Conservation (phyloP, 2,113 vertebrate species). For the Anarrhichthys ocellatus region DNA sequence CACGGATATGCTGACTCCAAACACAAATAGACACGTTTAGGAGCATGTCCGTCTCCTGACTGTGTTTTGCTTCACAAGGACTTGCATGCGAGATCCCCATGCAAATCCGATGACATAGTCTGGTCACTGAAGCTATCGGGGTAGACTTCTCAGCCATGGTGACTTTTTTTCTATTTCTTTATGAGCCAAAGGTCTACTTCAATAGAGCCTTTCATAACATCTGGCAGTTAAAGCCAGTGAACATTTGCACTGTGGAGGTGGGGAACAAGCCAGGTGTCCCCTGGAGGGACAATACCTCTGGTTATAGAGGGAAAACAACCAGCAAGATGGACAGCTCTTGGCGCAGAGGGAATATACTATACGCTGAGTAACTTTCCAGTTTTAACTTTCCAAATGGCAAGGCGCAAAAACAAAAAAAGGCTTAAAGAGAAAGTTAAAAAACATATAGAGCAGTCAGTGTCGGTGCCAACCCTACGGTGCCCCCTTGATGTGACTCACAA, state of each 20-base stretch:
- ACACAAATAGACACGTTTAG: slow-evolving; percentile 22
- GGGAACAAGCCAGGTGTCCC: slow-evolving; percentile 77
- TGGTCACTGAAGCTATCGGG: slow-evolving; percentile 65
- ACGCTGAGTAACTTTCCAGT: slow-evolving; percentile 48
- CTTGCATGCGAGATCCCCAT: slow-evolving; percentile 32
- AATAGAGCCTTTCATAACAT: slow-evolving; percentile 81
- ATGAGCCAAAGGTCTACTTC: slow-evolving; percentile 69
- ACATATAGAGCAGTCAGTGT: slow-evolving; percentile 12
- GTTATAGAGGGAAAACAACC: slow-evolving; percentile 60
- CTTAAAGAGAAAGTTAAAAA: slow-evolving; percentile 17
- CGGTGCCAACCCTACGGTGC: slow-evolving; percentile 39
- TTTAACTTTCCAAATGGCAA: slow-evolving; percentile 16
- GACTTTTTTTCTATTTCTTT: slow-evolving; percentile 51
- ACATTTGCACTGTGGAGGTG: slow-evolving; percentile 70
- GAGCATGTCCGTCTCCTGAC: slow-evolving; percentile 23
- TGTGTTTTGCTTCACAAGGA: slow-evolving; percentile 30
- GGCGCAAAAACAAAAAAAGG: slow-evolving; percentile 34
- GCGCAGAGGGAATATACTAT: slow-evolving; percentile 43
- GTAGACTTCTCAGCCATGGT: slow-evolving; percentile 50
- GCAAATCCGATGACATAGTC: slow-evolving; percentile 73
- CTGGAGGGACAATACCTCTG: slow-evolving; percentile 75
- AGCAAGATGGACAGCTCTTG: slow-evolving; percentile 62
- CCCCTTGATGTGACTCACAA: slow-evolving; percentile 56
- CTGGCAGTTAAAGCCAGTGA: slow-evolving; percentile 71
- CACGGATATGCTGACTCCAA: slow-evolving; percentile 24